phyloP scores from a whole-genome alignment of 2,797 vertebrate species.

The Amniataba percoides region DNA sequence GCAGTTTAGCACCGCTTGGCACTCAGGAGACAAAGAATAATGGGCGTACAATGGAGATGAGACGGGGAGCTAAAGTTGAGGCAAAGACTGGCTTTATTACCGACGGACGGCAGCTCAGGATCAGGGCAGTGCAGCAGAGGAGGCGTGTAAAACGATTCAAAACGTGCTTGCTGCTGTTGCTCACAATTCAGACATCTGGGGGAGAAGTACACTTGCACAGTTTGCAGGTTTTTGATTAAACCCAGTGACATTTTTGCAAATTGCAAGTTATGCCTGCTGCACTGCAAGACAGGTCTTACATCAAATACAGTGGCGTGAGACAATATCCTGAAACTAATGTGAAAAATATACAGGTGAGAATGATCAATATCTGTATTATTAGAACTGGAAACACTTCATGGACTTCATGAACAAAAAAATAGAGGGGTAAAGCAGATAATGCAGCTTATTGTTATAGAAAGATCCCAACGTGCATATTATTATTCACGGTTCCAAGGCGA shows the following conservation, averaged over 20 bases:
- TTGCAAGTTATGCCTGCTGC: constrained; percentile 17
- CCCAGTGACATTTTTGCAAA: constrained; percentile 10
- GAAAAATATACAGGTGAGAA: not conserved
- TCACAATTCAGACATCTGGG: constrained; percentile 4
- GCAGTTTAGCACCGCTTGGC: constrained; percentile 56
- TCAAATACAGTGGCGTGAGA: constrained; percentile 20
- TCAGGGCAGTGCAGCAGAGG: not conserved
- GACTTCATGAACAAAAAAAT: not conserved
- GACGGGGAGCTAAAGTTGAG: constrained; percentile 39
- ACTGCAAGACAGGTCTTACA: constrained; percentile 14
- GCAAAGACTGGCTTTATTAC: constrained; percentile 42
- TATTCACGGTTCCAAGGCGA: not conserved
- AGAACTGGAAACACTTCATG: not conserved
- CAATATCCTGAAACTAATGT: not conserved
- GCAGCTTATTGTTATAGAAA: not conserved
- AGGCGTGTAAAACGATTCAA: constrained; percentile 2
- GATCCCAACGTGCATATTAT: not conserved
- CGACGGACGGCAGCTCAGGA: constrained; percentile 12
- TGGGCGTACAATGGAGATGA: constrained; percentile 50
- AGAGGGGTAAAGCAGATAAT: not conserved
- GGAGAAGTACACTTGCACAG: not conserved
- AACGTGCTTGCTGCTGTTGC: not conserved
- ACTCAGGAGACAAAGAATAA: constrained; percentile 55
- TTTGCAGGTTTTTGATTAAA: constrained; percentile 36
- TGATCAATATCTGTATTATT: not conserved